A percentile compares a stretch with the other conserved stretches of the same genome.
Evolutionary conservation across 2,888 invertebrate species (phyloP).

Genomic region (Tricholauxania praeusta): DNA sequence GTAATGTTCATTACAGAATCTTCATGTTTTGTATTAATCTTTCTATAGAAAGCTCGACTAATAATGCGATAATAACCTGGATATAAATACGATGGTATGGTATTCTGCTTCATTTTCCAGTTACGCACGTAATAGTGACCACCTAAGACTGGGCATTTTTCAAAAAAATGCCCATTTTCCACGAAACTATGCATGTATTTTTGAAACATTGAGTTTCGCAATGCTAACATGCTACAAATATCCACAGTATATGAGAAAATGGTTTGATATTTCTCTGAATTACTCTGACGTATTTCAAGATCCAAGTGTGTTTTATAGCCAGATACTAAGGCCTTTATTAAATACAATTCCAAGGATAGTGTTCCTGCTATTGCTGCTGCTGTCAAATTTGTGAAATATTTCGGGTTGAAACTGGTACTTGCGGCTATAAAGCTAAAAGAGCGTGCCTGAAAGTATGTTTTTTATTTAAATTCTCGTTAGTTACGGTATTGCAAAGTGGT

Average conservation of each 20-base stretch:
- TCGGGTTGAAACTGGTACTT: background rate
- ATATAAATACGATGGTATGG: constrained; percentile 49
- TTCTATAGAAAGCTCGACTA: constrained; percentile 45
- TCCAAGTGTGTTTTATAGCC: background rate
- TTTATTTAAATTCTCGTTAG: too few relatives aligned
- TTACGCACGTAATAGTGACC: constrained; percentile 45
- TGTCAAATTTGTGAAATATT: background rate
- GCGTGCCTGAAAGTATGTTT: background rate
- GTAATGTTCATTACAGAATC: background rate
- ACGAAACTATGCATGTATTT: constrained; percentile 52
- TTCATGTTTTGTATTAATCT: constrained; percentile 35
- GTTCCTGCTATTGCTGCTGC: background rate
- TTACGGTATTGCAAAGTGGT: too few relatives aligned
- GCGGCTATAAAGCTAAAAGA: background rate
- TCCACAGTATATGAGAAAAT: constrained; percentile 52
- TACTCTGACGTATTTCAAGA: constrained; percentile 31
- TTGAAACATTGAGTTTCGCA: constrained; percentile 51
- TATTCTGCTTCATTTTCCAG: constrained; percentile 43
- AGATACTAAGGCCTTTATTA: background rate
- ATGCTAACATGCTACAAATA: constrained; percentile 48
- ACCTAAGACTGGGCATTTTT: constrained; percentile 51
- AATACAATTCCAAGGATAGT: constrained; percentile 7
- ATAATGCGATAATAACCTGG: constrained; percentile 48
- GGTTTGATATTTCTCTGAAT: constrained; percentile 21
- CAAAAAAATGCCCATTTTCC: constrained; percentile 52